Evolutionary conservation across 1,140 invertebrate genomes (phyloP).

Genomic region (Oreohelix idahoensis): DNA sequence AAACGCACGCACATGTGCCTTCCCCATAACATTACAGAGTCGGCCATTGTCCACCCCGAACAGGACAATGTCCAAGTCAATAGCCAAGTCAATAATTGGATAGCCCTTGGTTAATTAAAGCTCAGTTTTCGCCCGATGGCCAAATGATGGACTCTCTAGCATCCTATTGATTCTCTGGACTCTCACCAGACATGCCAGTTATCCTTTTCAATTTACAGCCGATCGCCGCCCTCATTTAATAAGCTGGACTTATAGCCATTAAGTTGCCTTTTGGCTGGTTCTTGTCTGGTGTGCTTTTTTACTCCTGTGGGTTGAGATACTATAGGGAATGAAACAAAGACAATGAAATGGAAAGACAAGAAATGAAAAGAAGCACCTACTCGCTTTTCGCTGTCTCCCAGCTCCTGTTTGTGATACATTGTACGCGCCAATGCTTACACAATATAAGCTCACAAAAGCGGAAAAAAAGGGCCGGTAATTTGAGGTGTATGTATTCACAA

Average conservation of each 20-base stretch:
- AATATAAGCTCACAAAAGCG: too few species aligned
- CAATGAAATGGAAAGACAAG: too few species aligned
- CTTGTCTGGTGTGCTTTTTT: not conserved
- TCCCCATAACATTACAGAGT: constrained; percentile 19
- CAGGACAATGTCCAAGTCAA: constrained; percentile 16
- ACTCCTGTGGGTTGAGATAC: too few species aligned
- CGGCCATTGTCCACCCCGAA: not conserved
- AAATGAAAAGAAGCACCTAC: too few species aligned
- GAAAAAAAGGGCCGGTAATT: too few species aligned
- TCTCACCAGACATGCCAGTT: not conserved
- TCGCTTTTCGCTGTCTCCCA: too few species aligned
- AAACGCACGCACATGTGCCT: constrained; percentile 1
- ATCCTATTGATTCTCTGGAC: not conserved
- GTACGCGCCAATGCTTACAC: too few species aligned
- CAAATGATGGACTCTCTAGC: constrained; percentile 23
- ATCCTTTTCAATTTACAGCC: constrained; percentile 8
- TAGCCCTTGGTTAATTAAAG: constrained; percentile 33
- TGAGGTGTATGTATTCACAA: not conserved
- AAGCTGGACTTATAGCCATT: not conserved
- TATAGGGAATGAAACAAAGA: too few species aligned
- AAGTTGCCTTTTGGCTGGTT: not conserved
- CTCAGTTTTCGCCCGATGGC: constrained; percentile 11
- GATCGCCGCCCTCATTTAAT: constrained; percentile 13
- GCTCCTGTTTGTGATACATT: too few species aligned
- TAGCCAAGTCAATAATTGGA: constrained; percentile 28